Percentiles rank a stretch among this genome's conserved stretches.
phyloP scores from a whole-genome alignment of 2,113 vertebrate species.

The Myrmecobius fasciatus region DNA sequence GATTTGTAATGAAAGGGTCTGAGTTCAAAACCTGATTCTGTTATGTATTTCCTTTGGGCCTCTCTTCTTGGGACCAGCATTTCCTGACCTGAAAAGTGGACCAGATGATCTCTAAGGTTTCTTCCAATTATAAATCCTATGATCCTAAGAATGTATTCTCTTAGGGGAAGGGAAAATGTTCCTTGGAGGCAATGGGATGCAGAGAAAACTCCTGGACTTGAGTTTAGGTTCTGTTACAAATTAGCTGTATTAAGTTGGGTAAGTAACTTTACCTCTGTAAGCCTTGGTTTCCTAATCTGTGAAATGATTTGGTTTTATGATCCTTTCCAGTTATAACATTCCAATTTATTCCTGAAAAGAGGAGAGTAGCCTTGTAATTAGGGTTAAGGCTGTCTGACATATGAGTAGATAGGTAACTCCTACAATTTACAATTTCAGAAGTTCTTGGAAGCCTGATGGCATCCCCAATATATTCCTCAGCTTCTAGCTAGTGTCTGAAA shows the following conservation, averaged over 20 bases:
- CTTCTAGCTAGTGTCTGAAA: background rate
- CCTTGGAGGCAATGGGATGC: background rate
- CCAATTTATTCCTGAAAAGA: background rate
- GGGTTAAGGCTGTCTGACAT: too few species aligned
- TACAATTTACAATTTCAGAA: background rate
- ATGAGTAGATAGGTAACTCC: background rate
- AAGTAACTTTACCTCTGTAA: background rate
- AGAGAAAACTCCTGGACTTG: background rate
- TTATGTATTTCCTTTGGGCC: background rate
- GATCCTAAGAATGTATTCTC: background rate
- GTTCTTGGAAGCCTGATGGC: background rate
- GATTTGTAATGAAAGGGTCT: background rate
- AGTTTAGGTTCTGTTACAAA: background rate
- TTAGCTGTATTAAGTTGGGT: background rate
- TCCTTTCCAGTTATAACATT: background rate
- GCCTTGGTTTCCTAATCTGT: background rate
- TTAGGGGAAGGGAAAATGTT: background rate
- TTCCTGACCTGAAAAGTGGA: background rate
- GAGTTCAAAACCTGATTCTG: background rate
- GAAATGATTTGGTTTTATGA: background rate
- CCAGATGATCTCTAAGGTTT: too few species aligned
- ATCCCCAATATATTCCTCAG: background rate
- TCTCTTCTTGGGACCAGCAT: background rate
- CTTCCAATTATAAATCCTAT: too few species aligned
- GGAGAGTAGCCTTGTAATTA: fast-evolving